Base-by-base conservation (phyloP, 2,888 invertebrate species). In the Anthrax anthrax region DNA sequence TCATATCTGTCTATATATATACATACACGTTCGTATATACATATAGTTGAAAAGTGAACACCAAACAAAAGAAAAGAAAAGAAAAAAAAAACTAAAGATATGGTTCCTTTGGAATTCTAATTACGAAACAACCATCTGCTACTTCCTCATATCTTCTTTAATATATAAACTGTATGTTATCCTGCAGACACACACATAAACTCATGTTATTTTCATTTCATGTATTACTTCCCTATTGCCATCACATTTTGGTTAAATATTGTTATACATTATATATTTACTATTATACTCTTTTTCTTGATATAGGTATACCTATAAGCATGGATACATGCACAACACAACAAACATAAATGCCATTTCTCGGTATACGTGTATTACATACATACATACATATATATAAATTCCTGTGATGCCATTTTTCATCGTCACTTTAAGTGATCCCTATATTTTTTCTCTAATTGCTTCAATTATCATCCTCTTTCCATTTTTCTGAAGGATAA, bases 371-470 rank as follows among this genome's bases (percentile, higher is more conserved):
- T 32, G 3, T 32, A 5, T 32, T 8, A 32, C 12, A 32, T 32
- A 32, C 29, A 32, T 4, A 32, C 6, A 32, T 32, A 32, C 23
- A 27, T 2, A 27, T 27, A 27, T 27, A 27, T 8, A 27, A 23
- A 23, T 23, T 8, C 18, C 23, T 41, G n/a, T n/a, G n/a, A n/a
- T 36, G 23, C 36, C 41, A 42, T 42, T 39, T 46, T 46, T 46
- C 46, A 46, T 42, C 46, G 41, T 42, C 41, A 46, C 42, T 41
- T 41, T 27, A 37, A 42, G 40, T 34, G 42, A 42, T 61, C 59
- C 61, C 63, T 63, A 65, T 65, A n/a, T n/a, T n/a, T n/a, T 65
- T 66, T 63, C 64, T 63, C 63, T 65, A 65, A 65, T 65, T 65
- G 63, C 63, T 57, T 60, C 62, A 65, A 65, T 65, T 65, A 66